Evolutionary conservation across 2,888 invertebrate species (phyloP), one percentile per base, ranked within the genome.

Genomic region (Aphidoletes aphidimyza): DNA sequence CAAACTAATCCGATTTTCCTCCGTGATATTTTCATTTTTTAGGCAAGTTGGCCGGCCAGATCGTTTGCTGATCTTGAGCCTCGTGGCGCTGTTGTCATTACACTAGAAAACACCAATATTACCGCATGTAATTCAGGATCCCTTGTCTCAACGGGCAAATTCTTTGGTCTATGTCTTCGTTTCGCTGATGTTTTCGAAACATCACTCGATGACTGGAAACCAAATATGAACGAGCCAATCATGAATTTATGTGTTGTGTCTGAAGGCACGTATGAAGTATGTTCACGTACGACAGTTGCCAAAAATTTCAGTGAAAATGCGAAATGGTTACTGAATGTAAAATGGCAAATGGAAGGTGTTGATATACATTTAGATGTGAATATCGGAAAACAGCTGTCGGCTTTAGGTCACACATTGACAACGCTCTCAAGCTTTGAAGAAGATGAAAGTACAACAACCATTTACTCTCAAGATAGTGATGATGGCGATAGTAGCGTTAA

Each of bases 271-370:
- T 99, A 98, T 88, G 98, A 99, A 91, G 97, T 99, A 5, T 90
- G 90, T 84, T 90, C 90, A 0, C 92, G 97, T 85, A 98, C 98
- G 0, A 94, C 96, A 84, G 96, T 97, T 11, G 95, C 96, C 47
- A 96, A 96, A 89, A 95, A 94, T 86, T 92, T 92, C 86, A 95
- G 95, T 95, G 96, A 96, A 89, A 97, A 98, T 90, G 98, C 99
- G 2, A 98, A 99, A 89, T 99, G 99, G 99, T 94, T 98, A 88
- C 91, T 99, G 85, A 98, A 98, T 90, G 98, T 99, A 0, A 95
- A 97, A 86, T 99, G 99, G 98, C 96, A 98, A 91, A 99, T 99
- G 99, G 97, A 98, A 89, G 99, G 99, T 84, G 97, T 98, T 11
- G 98, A 98, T 88, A 97, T 98, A 86, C 97, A 98, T 89, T 91